Base-by-base conservation (phyloP, 1,140 invertebrate species). In the Solenopsis invicta region DNA sequence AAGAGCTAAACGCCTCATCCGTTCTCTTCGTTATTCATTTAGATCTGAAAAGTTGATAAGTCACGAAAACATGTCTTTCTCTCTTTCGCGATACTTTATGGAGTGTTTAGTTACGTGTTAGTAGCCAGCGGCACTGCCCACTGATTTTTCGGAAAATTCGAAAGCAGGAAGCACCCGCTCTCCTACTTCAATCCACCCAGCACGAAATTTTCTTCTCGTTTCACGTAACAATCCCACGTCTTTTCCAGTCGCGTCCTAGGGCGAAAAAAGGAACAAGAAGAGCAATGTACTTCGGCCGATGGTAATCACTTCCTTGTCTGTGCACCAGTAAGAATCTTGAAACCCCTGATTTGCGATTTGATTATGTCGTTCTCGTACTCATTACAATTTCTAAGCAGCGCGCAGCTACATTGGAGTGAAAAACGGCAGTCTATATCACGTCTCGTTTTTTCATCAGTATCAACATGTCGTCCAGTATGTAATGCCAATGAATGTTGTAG, bases 291-390 rank as follows among this genome's bases (percentile, higher is more conserved):
- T 88, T 88, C 81, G 69, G 66, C 76, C 78, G 91, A 94, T 93
- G 89, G 88, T 94, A 94, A 94, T 93, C 90, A 92, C 93, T 95
- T 95, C 94, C 94, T 94, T 90, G 90, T 94, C 89, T 67, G 87
- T 89, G 76, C 75, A 59, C 72, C 80, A 85, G 86, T 82, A 88
- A 90, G 88, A 93, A 92, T 92, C 92, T 87, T 29, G 66, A 69
- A 75, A 85, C 90, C 66, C 13, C 78, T 80, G 88, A 92, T 87
- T 88, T 87, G 82, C 75, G 86, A 91, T 92, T 94, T 92, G 91
- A 94, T 95, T 93, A 93, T 93, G 92, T 93, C 91, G 93, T 93
- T 91, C 87, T 88, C 52, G 84, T 81, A 90, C 72, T 81, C 80
- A 94, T 94, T 94, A 93, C 90, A 94, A 93, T 94, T 94, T 94